A percentile compares a stretch with the other conserved stretches of the same genome.
Conservation (phyloP, 1,140 invertebrate species). For the Drosophila kikkawai region DNA sequence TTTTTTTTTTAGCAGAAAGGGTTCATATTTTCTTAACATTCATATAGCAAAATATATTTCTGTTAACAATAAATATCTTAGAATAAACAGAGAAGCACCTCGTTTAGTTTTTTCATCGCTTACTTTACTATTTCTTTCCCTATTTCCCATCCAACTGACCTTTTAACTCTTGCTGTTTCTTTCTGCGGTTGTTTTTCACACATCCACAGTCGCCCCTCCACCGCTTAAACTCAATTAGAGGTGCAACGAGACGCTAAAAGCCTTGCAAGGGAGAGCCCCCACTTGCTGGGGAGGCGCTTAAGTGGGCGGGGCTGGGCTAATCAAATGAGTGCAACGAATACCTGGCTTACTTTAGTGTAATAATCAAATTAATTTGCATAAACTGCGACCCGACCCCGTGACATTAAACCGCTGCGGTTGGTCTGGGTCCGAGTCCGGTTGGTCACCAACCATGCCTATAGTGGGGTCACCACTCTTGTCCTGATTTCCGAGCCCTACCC, state of each 20-base stretch:
- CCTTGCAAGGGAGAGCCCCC: conserved; percentile 31
- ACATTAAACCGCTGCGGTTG: conserved; percentile 43
- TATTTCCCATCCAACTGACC: conserved; percentile 16
- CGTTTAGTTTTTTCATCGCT: not conserved
- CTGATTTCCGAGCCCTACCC: conserved; percentile 46
- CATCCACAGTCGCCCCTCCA: not conserved
- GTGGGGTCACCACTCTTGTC: conserved; percentile 25
- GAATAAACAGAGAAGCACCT: not conserved
- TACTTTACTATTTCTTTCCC: not conserved
- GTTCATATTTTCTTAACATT: too few relatives aligned
- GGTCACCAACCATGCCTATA: conserved; percentile 8
- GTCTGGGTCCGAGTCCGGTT: not conserved
- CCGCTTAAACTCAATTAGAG: conserved; percentile 54
- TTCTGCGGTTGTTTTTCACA: conserved; percentile 32
- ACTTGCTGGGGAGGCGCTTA: conserved; percentile 8
- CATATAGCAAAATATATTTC: too few relatives aligned
- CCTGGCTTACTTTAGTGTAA: conserved; percentile 44
- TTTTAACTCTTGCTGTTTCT: conserved; percentile 20
- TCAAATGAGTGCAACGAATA: conserved; percentile 65
- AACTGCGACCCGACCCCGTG: conserved; percentile 46
- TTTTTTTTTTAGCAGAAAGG: too few relatives aligned
- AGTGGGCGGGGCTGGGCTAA: conserved; percentile 45
- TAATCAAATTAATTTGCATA: conserved; percentile 79
- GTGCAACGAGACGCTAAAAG: conserved; percentile 58
- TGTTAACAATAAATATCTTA: not conserved